A percentile compares a stretch with the other conserved stretches of the same genome.
phyloP scores from a whole-genome alignment of 1,140 invertebrate genomes.

The Dufourea novaeangliae region DNA sequence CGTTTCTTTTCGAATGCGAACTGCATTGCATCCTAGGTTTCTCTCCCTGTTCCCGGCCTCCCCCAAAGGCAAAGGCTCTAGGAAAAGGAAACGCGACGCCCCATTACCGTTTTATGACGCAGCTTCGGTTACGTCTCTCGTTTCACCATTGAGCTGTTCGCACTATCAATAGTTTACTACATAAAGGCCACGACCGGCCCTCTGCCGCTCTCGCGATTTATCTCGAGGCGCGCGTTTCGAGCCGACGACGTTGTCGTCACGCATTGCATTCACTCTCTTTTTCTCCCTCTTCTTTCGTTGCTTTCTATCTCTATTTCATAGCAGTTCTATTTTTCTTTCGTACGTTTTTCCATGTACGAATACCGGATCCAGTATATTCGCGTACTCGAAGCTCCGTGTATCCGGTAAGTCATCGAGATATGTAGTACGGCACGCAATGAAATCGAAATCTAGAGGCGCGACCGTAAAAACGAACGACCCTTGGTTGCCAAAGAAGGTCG shows the following conservation, averaged over 20 bases:
- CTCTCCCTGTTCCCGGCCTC: constrained; percentile 41
- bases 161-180: constrained; percentile 78
- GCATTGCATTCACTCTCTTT: too few relatives aligned
- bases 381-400: too few relatives aligned
- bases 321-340: neutral
- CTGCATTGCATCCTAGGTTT: constrained; percentile 19
- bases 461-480: constrained; percentile 56
- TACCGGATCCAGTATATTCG: too few relatives aligned
- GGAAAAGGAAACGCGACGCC: constrained; percentile 80
- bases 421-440: constrained; percentile 28
- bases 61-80: constrained; percentile 54
- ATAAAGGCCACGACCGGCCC: constrained; percentile 72
- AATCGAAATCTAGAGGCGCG: constrained; percentile 60
- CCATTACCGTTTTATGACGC: constrained; percentile 80
- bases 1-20: constrained; percentile 19
- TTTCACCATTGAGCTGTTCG: constrained; percentile 80
- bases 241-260: neutral
- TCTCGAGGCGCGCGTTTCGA: constrained; percentile 53
- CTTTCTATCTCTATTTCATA: neutral
- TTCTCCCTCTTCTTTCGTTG: neutral
- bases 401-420: too few relatives aligned
- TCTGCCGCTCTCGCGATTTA: constrained; percentile 65
- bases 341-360: neutral
- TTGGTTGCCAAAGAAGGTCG: constrained; percentile 25
- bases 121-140: constrained; percentile 80